These are phyloP conservation scores for Aldrovandia affinis DNA, from an alignment of 2,797 vertebrate genomes.

Conservation along the genomic window DNA sequence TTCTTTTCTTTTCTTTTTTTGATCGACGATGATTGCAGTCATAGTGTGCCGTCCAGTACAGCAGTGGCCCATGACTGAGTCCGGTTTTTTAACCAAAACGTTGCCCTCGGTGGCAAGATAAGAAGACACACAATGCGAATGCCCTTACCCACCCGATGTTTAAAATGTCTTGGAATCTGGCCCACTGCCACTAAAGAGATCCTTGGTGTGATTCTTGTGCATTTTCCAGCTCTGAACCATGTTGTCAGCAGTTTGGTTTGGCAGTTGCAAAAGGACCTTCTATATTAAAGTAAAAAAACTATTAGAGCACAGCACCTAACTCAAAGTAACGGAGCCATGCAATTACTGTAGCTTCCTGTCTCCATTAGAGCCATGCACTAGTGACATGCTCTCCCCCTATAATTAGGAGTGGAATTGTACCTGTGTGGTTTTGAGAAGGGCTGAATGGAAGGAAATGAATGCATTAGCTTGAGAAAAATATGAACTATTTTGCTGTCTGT, in stretches of 20 bases:
- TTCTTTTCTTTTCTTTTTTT: not conserved
- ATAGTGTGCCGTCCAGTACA: not conserved
- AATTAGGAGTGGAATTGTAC: constrained; percentile 11
- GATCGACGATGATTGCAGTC: constrained; percentile 8
- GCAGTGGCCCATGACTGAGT: not conserved
- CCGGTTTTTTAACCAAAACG: not conserved
- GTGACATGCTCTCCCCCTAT: not conserved
- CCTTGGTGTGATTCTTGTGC: not conserved
- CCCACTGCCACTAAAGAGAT: not conserved
- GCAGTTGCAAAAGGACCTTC: not conserved
- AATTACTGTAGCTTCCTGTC: not conserved
- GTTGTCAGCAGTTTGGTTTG: not conserved
- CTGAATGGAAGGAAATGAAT: not conserved
- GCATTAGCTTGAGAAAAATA: constrained; percentile 13
- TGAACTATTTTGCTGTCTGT: constrained; percentile 5
- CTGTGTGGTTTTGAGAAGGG: not conserved
- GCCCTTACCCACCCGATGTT: not conserved
- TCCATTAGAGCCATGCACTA: constrained; percentile 3
- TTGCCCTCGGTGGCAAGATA: not conserved
- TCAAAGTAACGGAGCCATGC: not conserved
- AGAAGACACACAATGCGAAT: not conserved
- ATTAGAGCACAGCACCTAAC: not conserved
- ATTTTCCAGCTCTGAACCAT: not conserved
- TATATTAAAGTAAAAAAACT: not conserved
- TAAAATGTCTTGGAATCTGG: not conserved